Evolutionary conservation across 2,113 vertebrate species (phyloP).

Genomic region (Pelecanus crispus): DNA sequence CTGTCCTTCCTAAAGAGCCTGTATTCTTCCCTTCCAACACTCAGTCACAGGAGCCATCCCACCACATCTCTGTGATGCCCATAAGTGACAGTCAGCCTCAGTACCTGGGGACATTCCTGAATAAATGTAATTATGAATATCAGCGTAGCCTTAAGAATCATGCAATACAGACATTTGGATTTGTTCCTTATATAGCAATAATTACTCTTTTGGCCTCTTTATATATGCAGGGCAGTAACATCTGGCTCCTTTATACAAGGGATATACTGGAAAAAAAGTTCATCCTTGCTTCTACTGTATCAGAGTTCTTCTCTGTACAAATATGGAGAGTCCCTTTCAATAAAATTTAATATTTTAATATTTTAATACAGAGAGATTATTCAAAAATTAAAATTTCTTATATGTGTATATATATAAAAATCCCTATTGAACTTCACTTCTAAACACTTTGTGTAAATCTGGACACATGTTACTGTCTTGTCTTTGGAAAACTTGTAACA

Average conservation of each 20-base stretch:
- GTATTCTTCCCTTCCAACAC: no score
- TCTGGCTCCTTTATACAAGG: neutral
- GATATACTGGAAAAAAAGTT: neutral
- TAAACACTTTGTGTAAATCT: neutral
- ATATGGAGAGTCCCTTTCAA: neutral
- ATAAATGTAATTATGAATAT: neutral
- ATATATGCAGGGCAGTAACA: neutral
- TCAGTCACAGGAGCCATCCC: neutral
- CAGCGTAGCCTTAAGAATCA: neutral
- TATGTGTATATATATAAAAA: neutral
- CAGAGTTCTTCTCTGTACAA: neutral
- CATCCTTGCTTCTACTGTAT: neutral
- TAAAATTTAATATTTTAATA: neutral
- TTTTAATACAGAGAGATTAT: neutral
- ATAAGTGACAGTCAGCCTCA: neutral
- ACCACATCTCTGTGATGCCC: neutral
- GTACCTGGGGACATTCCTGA: neutral
- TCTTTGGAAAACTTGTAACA: neutral
- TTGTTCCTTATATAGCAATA: neutral
- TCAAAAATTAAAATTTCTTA: neutral
- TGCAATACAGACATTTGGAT: accelerated
- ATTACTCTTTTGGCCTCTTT: neutral
- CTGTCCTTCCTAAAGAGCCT: no score
- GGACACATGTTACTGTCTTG: neutral
- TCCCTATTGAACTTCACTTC: neutral